phyloP scores from a whole-genome alignment of 2,113 vertebrate genomes.

The Thryonomys swinderianus region DNA sequence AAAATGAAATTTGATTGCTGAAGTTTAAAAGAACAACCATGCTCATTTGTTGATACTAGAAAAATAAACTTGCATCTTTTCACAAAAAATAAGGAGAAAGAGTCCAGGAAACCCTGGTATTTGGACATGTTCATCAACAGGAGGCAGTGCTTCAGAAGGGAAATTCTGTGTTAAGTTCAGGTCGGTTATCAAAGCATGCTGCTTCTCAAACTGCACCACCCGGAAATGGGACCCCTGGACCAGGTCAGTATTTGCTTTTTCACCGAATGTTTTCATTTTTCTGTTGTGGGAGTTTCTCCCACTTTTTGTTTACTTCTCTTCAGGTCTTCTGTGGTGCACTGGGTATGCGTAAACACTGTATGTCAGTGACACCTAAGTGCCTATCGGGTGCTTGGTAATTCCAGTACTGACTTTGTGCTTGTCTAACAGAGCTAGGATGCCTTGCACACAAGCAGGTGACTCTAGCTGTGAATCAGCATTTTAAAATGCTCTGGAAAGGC shows the following conservation, averaged over 20 bases:
- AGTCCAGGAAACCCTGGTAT: background rate
- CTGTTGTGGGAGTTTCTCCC: background rate
- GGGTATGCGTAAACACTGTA: constrained; percentile 5
- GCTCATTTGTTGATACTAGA: background rate
- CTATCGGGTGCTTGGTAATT: background rate
- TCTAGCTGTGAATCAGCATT: constrained; percentile 49
- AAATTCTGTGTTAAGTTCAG: constrained; percentile 64
- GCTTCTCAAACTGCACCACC: constrained; percentile 14
- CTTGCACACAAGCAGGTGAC: background rate
- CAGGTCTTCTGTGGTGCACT: background rate
- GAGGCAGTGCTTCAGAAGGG: constrained; percentile 44
- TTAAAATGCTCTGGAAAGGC: background rate
- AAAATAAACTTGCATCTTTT: constrained; percentile 27
- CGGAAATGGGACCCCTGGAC: constrained; percentile 21
- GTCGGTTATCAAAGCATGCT: constrained; percentile 53
- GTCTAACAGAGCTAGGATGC: background rate
- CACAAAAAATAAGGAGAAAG: constrained; percentile 39
- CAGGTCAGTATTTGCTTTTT: background rate
- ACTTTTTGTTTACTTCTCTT: constrained; percentile 48
- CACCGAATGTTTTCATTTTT: constrained; percentile 63
- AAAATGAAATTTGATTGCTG: background rate
- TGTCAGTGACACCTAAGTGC: background rate
- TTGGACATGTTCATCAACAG: background rate
- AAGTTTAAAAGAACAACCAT: background rate
- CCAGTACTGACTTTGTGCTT: background rate